These are phyloP conservation scores for Lepidiolamprologus cunningtoni DNA, from an alignment of 2,113 vertebrate genomes.

Conservation along the genomic window DNA sequence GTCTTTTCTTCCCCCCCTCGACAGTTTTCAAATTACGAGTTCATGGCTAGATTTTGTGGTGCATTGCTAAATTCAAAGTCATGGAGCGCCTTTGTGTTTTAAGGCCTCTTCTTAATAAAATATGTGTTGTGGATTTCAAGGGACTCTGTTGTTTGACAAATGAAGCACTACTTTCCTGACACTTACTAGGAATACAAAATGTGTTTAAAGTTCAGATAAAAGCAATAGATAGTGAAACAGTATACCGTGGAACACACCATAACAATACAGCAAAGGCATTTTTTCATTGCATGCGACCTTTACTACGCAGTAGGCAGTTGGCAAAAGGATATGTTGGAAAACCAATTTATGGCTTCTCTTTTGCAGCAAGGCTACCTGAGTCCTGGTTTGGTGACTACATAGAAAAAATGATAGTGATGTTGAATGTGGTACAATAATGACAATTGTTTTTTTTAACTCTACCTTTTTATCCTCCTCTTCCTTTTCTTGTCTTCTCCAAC, in stretches of 20 bases:
- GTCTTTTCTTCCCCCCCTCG: not conserved
- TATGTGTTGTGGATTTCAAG: not conserved
- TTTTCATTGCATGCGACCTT: not conserved
- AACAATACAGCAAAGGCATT: not conserved
- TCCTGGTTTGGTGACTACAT: not conserved
- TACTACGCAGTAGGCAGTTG: not conserved
- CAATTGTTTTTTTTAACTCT: not conserved
- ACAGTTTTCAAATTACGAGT: not conserved
- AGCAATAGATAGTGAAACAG: not conserved
- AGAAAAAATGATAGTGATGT: not conserved
- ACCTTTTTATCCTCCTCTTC: not conserved
- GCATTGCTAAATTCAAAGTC: not conserved
- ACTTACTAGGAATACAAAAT: not conserved
- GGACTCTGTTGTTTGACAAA: not conserved
- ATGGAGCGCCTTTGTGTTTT: not conserved
- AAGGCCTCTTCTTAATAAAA: not conserved
- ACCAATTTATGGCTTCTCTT: not conserved
- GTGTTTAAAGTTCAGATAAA: not conserved
- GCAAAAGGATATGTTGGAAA: not conserved
- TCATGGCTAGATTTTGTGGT: not conserved
- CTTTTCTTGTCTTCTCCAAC: not conserved
- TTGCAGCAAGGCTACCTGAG: not conserved
- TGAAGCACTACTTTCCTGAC: not conserved
- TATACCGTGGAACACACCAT: not conserved
- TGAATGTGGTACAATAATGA: not conserved